Evolutionary conservation across 2,888 invertebrate genomes (phyloP), one percentile per base, ranked within the genome.

Genomic region (Melinaea menophilus): DNA sequence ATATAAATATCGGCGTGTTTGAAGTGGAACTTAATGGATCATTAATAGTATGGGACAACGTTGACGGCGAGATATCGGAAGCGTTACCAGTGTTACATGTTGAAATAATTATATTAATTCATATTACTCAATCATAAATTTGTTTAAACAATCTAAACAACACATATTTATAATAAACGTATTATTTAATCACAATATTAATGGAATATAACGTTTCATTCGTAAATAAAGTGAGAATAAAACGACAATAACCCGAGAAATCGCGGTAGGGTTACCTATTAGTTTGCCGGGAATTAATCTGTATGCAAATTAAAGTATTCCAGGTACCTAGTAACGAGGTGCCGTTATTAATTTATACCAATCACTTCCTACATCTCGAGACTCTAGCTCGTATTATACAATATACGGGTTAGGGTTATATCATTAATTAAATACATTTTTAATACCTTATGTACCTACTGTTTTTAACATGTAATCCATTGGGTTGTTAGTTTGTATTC

Each of bases 241-340:
- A 3, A 9, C 51, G 51, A 51, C 5, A 47, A 2, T 5, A 31
- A 9, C 11, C 51, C 9, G 51, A 51, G 51, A 9, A 51, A 2
- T 51, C 9, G 31, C 81, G 70, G 63, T 63, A 62, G 56, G 33
- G 11, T 54, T 60, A 72, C 75, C 82, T 85, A 85, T 85, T 85
- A 85, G 86, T 85, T 83, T 82, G 78, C 85, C 77, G 75, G 73
- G 78, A 80, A 85, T 86, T 85, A 80, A 88, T 88, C 82, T 86
- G 82, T 83, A 88, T 88, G 84, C 80, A 88, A 86, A 89, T 88
- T 76, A 76, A 80, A 79, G 79, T 79, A 78, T 77, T 75, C 75
- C 73, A 71, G 73, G 75, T 71, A 22, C 22, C 22, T 22, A 73
- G 77, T 79, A 78, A 76, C 76, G 74, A 76, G 73, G 71, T 66